Conservation (phyloP, 1,140 invertebrate species). For the Ceratosolen solmsi region DNA sequence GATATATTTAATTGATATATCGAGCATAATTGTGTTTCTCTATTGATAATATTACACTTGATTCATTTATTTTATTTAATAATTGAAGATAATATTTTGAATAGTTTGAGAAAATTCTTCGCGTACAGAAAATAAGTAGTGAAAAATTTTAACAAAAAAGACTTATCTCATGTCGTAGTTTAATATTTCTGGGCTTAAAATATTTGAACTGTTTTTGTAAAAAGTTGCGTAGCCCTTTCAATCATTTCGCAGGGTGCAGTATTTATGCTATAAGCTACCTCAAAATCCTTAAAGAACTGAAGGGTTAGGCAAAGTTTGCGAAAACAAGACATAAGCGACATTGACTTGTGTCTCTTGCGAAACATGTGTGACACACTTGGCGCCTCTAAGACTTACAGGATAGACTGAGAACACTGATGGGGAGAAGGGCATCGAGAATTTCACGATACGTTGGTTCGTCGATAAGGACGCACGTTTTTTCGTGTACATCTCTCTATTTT, state of each 20-base stretch:
- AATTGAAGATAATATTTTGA: no score
- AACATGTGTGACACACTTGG: constrained; percentile 51
- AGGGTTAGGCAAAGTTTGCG: neutral
- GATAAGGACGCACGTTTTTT: no score
- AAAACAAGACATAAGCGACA: constrained; percentile 49
- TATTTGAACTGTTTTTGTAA: neutral
- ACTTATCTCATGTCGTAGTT: neutral
- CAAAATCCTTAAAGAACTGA: neutral
- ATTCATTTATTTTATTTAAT: no score
- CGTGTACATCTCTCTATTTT: no score
- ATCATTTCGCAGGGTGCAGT: neutral
- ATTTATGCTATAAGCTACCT: neutral
- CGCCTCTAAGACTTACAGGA: neutral
- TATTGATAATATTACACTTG: no score
- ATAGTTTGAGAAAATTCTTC: no score
- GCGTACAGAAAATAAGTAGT: neutral
- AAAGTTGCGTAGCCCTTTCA: neutral
- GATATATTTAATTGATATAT: neutral
- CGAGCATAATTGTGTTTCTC: no score
- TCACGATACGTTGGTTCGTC: no score
- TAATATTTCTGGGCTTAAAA: neutral
- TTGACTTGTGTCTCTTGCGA: constrained; percentile 48
- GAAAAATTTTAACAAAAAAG: neutral
- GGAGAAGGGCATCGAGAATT: neutral
- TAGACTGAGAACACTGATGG: neutral